Conservation (phyloP, 2,888 invertebrate species). For the Cosmorhoe ocellata region DNA sequence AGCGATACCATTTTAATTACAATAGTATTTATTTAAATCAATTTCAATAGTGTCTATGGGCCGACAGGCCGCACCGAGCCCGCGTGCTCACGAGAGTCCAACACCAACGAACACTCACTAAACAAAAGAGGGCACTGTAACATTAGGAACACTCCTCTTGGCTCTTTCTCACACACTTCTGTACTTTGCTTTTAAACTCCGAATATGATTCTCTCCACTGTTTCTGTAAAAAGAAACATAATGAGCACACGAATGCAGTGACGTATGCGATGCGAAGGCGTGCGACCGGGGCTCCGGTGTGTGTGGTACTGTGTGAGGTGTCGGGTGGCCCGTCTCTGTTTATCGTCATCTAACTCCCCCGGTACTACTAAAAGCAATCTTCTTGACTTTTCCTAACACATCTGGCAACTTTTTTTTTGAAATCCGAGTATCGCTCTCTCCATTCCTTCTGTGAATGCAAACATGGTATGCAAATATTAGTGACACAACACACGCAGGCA, state of each 20-base stretch:
- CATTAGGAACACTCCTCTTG: conserved; percentile 98
- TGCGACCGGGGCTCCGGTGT: conserved; percentile 47
- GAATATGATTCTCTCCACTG: conserved; percentile 98
- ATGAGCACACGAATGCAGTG: conserved; percentile 74
- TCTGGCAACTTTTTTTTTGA: conserved; percentile 98
- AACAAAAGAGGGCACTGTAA: conserved; percentile 81
- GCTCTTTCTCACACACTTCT: conserved; percentile 98
- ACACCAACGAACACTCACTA: conserved; percentile 77
- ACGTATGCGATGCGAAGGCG: conserved; percentile 45
- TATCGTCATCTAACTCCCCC: conserved; percentile 61
- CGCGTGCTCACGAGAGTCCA: conserved; percentile 52
- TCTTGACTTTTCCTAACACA: conserved; percentile 99
- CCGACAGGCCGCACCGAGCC: conserved; percentile 41
- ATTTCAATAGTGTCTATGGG: conserved; percentile 81
- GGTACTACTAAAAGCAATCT: conserved; percentile 92
- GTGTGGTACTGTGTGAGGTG: conserved; percentile 50
- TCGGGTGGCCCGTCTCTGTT: conserved; percentile 70
- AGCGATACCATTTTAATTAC: conserved; percentile 78
- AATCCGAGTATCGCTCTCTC: conserved; percentile 98
- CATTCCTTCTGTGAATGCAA: conserved; percentile 95
- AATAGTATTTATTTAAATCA: conserved; percentile 80
- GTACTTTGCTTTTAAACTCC: conserved; percentile 99
- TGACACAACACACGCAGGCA: conserved; percentile 25
- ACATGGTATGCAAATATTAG: conserved; percentile 48
- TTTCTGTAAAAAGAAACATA: conserved; percentile 89